Base-by-base conservation (phyloP, 2,888 invertebrate species). In the Drosophila neutralis region DNA sequence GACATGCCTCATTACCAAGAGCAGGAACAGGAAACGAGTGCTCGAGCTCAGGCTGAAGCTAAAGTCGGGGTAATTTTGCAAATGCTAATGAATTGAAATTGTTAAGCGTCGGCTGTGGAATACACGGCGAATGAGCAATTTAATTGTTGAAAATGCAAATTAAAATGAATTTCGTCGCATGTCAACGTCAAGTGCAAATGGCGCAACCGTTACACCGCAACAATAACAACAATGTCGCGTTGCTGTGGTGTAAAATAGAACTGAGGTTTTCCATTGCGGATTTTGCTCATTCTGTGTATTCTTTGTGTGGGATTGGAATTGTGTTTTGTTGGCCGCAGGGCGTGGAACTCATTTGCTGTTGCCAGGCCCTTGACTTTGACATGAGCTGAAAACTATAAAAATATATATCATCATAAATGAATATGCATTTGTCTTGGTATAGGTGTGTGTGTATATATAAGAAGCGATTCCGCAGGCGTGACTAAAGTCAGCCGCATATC, bases 31-130 rank as follows among this genome's bases (percentile, higher is more conserved):
- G 74, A 73, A 83, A 70, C 69, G 51, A 53, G 62, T 42, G 48
- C 52, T 54, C 42, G 18, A 56, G 63, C 33, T 21, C 42, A 31
- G 27, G 38, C 53, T 51, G 33, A 33, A 57, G 69, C 54, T 29
- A 33, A 42, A 52, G 21, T 29, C 31, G 58, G 35, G 31, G 35
- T 58, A 58, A 69, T 76, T 75, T 73, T 71, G 11, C 33, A 33
- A 80, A 87, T 87, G 85, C 89, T 89, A 87, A 87, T 87, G 89
- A 89, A 87, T 87, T 87, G 76, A 85, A 87, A 84, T 89, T 69
- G 78, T 67, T 54, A 51, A 57, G 71, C 70, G 48, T 56, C 57
- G 56, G 59, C 66, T 33, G 49, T 52, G 36, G 27, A 63, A 59
- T 21, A 31, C 70, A 70, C 60, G 74, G 70, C 85, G 83, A 82